These are phyloP conservation scores for Ectemnius lituratus DNA, from an alignment of 2,888 invertebrate species.

Conservation along the genomic window DNA sequence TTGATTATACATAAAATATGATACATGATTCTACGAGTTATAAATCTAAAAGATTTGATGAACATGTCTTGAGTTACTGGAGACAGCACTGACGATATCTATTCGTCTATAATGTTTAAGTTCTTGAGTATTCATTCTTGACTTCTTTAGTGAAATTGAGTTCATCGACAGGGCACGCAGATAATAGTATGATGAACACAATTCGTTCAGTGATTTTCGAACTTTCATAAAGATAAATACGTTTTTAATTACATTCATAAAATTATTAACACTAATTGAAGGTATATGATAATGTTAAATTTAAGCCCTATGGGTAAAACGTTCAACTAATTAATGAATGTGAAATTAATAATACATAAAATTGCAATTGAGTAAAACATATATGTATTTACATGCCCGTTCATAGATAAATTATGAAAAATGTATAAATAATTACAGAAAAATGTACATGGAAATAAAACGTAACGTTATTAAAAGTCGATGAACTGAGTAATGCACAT, in stretches of 20 bases:
- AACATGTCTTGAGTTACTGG: too few relatives aligned
- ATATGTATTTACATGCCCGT: conserved; percentile 56
- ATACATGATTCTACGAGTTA: too few relatives aligned
- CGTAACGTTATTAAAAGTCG: conserved; percentile 33
- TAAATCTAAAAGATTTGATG: too few relatives aligned
- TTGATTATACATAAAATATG: too few relatives aligned
- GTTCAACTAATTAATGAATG: conserved; percentile 16
- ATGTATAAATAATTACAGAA: conserved; percentile 61
- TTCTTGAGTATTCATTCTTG: conserved; percentile 29
- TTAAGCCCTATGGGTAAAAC: conserved; percentile 29
- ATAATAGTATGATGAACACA: too few relatives aligned
- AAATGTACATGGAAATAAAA: conserved; percentile 63
- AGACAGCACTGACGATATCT: too few relatives aligned
- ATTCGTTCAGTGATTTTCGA: too few relatives aligned
- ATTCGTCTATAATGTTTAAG: not conserved
- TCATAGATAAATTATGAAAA: conserved; percentile 65
- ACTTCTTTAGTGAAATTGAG: not conserved
- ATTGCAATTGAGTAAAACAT: conserved; percentile 37
- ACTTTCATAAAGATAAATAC: too few relatives aligned
- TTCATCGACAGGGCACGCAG: too few relatives aligned
- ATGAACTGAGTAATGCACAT: conserved; percentile 24
- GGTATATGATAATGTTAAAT: too few relatives aligned
- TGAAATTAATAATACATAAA: conserved; percentile 36
- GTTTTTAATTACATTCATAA: too few relatives aligned
- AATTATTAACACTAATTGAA: too few relatives aligned